A percentile compares a stretch with the other conserved stretches of the same genome.
These are phyloP conservation scores for Drosophila suboccidentalis DNA, from an alignment of 2,888 invertebrate genomes.

Conservation along the genomic window DNA sequence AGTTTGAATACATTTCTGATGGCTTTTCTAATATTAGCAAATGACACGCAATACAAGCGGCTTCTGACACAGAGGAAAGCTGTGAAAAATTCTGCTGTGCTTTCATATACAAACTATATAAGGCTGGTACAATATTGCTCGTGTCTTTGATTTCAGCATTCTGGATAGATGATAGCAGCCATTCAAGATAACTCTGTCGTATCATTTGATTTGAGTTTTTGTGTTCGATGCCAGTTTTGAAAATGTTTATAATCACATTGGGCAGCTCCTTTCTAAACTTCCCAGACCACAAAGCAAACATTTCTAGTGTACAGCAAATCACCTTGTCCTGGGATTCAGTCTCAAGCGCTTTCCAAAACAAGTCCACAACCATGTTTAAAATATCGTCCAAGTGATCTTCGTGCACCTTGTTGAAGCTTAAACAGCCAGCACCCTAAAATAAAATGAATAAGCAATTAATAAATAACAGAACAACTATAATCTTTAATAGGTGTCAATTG, in stretches of 20 bases:
- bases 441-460: not conserved
- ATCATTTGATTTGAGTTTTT: constrained; percentile 93
- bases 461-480: not conserved
- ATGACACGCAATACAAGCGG: constrained; percentile 89
- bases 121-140: constrained; percentile 87
- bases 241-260: constrained; percentile 88
- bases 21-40: constrained; percentile 88
- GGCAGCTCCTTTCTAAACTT: constrained; percentile 89
- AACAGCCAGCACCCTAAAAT: constrained; percentile 89
- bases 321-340: constrained; percentile 97
- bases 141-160: constrained; percentile 86
- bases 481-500: not conserved
- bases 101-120: constrained; percentile 91
- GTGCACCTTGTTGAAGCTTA: constrained; percentile 90
- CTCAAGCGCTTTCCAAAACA: constrained; percentile 92
- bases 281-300: constrained; percentile 92
- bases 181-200: constrained; percentile 92
- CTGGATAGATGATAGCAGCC: constrained; percentile 90
- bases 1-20: constrained; percentile 85
- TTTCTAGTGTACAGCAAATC: constrained; percentile 92
- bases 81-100: constrained; percentile 92
- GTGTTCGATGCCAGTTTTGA: constrained; percentile 90
- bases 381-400: constrained; percentile 87
- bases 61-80: constrained; percentile 90
- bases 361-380: constrained; percentile 88